These are phyloP conservation scores for Ammodytes marinus DNA, from an alignment of 2,113 vertebrate genomes.

Conservation along the genomic window DNA sequence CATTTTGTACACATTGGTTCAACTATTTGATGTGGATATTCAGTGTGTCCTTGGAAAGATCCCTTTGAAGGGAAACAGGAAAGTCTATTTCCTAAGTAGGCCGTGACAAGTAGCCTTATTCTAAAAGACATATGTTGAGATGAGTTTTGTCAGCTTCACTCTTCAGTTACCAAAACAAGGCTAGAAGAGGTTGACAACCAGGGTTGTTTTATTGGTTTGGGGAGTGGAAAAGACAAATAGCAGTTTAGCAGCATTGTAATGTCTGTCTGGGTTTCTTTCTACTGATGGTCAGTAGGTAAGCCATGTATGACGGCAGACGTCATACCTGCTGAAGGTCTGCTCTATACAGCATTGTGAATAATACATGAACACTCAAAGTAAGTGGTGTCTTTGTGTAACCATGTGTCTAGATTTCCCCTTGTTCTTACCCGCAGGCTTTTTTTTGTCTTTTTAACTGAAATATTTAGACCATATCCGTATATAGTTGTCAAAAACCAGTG, in stretches of 20 bases:
- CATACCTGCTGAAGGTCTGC: background rate
- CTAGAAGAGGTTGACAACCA: background rate
- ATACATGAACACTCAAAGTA: background rate
- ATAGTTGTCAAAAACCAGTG: no score
- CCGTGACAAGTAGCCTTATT: background rate
- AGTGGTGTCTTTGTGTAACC: conserved; percentile 4
- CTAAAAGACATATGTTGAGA: background rate
- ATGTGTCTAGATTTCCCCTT: background rate
- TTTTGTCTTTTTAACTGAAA: background rate
- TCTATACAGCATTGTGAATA: conserved; percentile 10
- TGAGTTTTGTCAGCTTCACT: conserved; percentile 8
- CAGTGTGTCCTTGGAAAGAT: background rate
- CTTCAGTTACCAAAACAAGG: background rate
- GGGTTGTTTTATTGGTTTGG: background rate
- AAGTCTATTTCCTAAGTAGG: background rate
- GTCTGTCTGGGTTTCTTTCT: background rate
- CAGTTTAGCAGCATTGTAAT: background rate
- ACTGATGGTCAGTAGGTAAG: background rate
- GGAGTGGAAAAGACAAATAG: background rate
- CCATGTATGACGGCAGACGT: background rate
- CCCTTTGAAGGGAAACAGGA: background rate
- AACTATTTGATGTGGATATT: background rate
- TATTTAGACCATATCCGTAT: background rate
- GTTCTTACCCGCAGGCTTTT: background rate
- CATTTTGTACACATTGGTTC: background rate